phyloP scores from a whole-genome alignment of 2,797 vertebrate genomes.

The Falco columbarius region DNA sequence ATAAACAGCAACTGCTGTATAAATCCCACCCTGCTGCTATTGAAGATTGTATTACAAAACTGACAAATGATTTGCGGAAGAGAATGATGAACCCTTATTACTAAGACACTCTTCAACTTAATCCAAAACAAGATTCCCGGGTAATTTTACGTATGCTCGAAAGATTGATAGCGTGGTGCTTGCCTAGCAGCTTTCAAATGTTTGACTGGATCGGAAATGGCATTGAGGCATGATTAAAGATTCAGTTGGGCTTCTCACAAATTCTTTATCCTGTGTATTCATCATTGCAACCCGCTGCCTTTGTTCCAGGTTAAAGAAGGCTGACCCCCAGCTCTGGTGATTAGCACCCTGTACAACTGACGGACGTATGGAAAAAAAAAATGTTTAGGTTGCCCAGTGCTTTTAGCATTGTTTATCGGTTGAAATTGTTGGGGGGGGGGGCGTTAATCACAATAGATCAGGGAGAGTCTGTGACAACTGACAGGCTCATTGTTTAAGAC shows the following conservation, averaged over 20 bases:
- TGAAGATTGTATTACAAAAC: constrained; percentile 58
- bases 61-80: constrained; percentile 74
- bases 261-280: constrained; percentile 73
- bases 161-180: constrained; percentile 74
- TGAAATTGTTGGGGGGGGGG: neutral
- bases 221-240: constrained; percentile 54
- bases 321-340: constrained; percentile 79
- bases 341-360: constrained; percentile 51
- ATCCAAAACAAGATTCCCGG: constrained; percentile 78
- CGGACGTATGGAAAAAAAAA: neutral
- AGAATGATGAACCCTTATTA: constrained; percentile 75
- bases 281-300: constrained; percentile 78
- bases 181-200: constrained; percentile 73
- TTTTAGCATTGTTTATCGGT: constrained; percentile 29
- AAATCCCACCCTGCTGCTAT: constrained; percentile 57
- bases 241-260: constrained; percentile 74
- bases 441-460: constrained; percentile 48
- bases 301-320: constrained; percentile 76
- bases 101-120: constrained; percentile 75
- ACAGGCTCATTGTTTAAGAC: constrained; percentile 63
- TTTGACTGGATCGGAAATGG: constrained; percentile 71
- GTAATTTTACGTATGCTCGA: constrained; percentile 65
- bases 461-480: constrained; percentile 48
- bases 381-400: constrained; percentile 11
- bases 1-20: constrained; percentile 56